phyloP scores from a whole-genome alignment of 1,140 invertebrate species.

The Orchestia grillus region DNA sequence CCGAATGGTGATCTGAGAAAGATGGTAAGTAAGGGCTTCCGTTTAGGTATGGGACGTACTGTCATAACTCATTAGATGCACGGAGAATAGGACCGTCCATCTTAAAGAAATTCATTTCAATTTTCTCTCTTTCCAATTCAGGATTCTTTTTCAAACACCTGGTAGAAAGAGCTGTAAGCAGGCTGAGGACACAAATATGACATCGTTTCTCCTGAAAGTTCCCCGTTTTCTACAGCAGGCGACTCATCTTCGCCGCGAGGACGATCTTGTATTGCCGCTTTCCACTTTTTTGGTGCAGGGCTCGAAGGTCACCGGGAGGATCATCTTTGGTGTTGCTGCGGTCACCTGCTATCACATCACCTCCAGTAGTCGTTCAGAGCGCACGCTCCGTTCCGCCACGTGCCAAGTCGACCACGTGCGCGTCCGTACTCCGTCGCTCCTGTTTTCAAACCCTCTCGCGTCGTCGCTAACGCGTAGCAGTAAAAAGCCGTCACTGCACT shows the following conservation, averaged over 20 bases:
- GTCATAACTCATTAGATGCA: no score
- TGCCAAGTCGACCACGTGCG: not conserved
- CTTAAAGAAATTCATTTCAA: no score
- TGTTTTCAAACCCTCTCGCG: not conserved
- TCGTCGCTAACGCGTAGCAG: not conserved
- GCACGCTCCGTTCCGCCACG: not conserved
- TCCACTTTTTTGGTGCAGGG: constrained; percentile 6
- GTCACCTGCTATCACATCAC: constrained; percentile 6
- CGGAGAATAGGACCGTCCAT: no score
- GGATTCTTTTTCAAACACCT: no score
- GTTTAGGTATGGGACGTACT: no score
- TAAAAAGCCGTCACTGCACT: not conserved
- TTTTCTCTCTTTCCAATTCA: no score
- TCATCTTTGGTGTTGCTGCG: not conserved
- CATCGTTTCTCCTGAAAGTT: not conserved
- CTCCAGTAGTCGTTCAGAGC: not conserved
- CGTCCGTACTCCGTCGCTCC: not conserved
- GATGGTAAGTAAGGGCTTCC: no score
- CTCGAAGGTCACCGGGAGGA: not conserved
- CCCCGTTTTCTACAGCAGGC: not conserved
- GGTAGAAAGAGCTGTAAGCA: not conserved
- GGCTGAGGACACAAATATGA: not conserved
- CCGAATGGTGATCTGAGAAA: no score
- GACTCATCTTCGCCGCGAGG: not conserved
- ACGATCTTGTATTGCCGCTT: not conserved